Evolutionary conservation across 2,888 invertebrate species (phyloP), one percentile per base, ranked within the genome.

Genomic region (Philhelius pedissequus): DNA sequence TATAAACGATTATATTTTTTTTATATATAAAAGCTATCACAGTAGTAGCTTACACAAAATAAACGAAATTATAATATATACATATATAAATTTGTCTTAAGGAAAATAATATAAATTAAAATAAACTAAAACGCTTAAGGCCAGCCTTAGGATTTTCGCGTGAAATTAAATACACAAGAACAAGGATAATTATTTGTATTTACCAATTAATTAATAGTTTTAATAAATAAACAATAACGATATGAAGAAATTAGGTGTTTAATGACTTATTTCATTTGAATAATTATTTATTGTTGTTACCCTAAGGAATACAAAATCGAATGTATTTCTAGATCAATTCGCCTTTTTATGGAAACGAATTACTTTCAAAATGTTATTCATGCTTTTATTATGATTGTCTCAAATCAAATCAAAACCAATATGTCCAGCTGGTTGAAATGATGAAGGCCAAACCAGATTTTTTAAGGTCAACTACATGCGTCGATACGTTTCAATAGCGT

Each of bases 171-270:
- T 18, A 30, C 45, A 70, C 62, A 58, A 15, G 6, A 62, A 6
- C 32, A 79, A 48, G 43, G 11, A 73, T 50, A n/a, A 50, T 64
- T 69, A 83, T 82, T 77, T 81, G 79, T 79, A 79, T 83, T 73
- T 60, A 75, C 32, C 43, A 68, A 60, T 66, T 38, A 81, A 83
- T 74, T 74, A 79, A 54, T 70, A 83, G 62, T 64, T 78, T 83
- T 79, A 83, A 64, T 66, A 79, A 79, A 83, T 68, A 60, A 9
- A 27, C 43, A 76, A 64, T 64, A 69, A 74, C 43, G 13, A 43
- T 30, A 45, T 62, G 77, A 60, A 76, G 25, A 60, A 64, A 18
- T 45, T 3, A 32, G 11, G 7, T 30, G 18, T 62, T 43, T 18
- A 18, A 5, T 32, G 5, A 18, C 2, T n/a, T n/a, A n/a, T n/a